These are phyloP conservation scores for Rhyacophila brunnea DNA, from an alignment of 1,140 invertebrate species.

Conservation along the genomic window DNA sequence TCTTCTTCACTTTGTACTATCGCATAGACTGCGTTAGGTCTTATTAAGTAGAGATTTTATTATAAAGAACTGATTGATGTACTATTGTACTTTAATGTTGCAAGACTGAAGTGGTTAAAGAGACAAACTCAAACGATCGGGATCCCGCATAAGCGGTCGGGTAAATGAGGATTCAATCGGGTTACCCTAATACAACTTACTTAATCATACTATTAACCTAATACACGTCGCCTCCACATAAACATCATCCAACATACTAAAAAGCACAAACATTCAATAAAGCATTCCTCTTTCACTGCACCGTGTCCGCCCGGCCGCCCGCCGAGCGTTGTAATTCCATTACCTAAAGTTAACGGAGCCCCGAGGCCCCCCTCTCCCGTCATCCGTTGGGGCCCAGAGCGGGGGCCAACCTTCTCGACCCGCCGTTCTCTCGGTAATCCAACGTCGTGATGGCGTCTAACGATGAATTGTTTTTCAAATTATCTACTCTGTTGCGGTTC, in stretches of 20 bases:
- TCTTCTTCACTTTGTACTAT: too few relatives aligned
- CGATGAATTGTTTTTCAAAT: conserved; percentile 17
- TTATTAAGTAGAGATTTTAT: too few relatives aligned
- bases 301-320: conserved; percentile 2
- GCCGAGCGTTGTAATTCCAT: conserved; percentile 18
- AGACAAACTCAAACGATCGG: conserved; percentile 14
- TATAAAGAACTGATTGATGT: too few relatives aligned
- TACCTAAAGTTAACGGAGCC: conserved; percentile 8
- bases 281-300: conserved; percentile 2
- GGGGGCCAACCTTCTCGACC: conserved; percentile 22
- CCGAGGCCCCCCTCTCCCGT: neutral
- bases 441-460: conserved; percentile 17
- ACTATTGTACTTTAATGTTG: too few relatives aligned
- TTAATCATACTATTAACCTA: conserved; percentile 15
- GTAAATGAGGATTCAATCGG: conserved; percentile 16
- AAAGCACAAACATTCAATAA: conserved; percentile 15
- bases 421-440: conserved; percentile 30
- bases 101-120: too few relatives aligned
- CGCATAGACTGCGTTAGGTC: too few relatives aligned
- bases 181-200: conserved; percentile 1
- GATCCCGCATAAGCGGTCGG: conserved; percentile 16
- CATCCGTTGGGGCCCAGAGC: conserved; percentile 30
- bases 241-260: neutral
- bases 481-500: conserved; percentile 18
- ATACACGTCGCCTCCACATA: conserved; percentile 4